phyloP scores from a whole-genome alignment of 2,888 invertebrate species.

The Rhogogaster chlorosoma region DNA sequence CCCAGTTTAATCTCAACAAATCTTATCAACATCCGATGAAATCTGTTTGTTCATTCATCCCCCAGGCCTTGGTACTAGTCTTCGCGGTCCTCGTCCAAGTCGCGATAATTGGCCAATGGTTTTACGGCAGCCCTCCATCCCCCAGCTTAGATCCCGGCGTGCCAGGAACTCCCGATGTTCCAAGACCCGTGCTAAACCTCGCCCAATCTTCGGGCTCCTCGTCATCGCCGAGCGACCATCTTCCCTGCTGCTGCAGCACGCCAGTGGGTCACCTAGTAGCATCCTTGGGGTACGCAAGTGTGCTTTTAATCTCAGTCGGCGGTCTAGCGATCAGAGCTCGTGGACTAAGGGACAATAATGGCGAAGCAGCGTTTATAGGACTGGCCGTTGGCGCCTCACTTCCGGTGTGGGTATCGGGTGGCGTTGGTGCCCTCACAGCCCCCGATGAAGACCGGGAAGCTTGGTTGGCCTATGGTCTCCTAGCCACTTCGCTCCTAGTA shows the following conservation, averaged over 20 bases:
- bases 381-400: constrained; percentile 92
- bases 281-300: constrained; percentile 84
- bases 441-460: constrained; percentile 91
- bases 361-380: constrained; percentile 95
- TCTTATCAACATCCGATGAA: too few relatives aligned
- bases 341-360: constrained; percentile 94
- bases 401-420: constrained; percentile 93
- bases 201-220: not conserved
- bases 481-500: constrained; percentile 90
- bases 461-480: constrained; percentile 93
- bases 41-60: constrained; percentile 4
- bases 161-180: not conserved
- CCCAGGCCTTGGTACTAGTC: constrained; percentile 86
- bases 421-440: constrained; percentile 79
- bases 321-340: constrained; percentile 91
- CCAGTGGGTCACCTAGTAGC: constrained; percentile 74
- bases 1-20: too few relatives aligned
- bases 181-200: not conserved
- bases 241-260: constrained; percentile 68
- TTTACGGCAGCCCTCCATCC: constrained; percentile 89
- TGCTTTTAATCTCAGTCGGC: constrained; percentile 91
- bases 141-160: not conserved
- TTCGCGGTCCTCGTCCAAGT: constrained; percentile 96
- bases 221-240: not conserved
- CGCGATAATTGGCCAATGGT: constrained; percentile 91